Percentiles rank a stretch among this genome's conserved stretches.
Conservation (phyloP, 1,140 invertebrate species). For the Drosophila ficusphila region DNA sequence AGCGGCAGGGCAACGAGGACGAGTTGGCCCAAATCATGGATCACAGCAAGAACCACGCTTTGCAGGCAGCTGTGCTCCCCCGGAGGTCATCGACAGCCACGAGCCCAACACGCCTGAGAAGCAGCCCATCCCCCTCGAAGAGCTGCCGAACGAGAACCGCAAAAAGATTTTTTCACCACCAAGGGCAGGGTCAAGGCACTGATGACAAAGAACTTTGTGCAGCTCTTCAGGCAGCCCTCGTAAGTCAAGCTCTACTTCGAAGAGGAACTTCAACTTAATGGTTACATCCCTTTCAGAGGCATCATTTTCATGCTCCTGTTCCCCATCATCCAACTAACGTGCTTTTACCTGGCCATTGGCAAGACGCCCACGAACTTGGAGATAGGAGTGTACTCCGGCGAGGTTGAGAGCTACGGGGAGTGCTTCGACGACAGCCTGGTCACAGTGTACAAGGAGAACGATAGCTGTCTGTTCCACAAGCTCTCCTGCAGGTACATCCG, state of each 20-base stretch:
- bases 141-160: constrained; percentile 59
- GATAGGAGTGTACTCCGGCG: constrained; percentile 91
- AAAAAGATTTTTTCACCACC: constrained; percentile 78
- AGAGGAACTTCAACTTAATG: too few relatives aligned
- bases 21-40: constrained; percentile 60
- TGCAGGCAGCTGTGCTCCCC: constrained; percentile 56
- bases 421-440: constrained; percentile 69
- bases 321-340: constrained; percentile 91
- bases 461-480: constrained; percentile 85
- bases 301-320: constrained; percentile 92
- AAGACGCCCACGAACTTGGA: constrained; percentile 89
- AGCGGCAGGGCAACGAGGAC: constrained; percentile 86
- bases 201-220: constrained; percentile 87
- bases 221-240: constrained; percentile 88
- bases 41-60: constrained; percentile 46
- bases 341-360: constrained; percentile 93
- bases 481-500: constrained; percentile 86
- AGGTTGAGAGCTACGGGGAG: constrained; percentile 84
- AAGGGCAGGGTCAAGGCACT: constrained; percentile 79
- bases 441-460: constrained; percentile 57
- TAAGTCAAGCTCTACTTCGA: too few relatives aligned
- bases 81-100: constrained; percentile 69
- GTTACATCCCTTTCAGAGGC: constrained; percentile 86
- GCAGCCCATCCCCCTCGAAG: constrained; percentile 53
- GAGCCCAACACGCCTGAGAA: constrained; percentile 51